phyloP scores from a whole-genome alignment of 2,888 invertebrate genomes.

The Patella pellucida region DNA sequence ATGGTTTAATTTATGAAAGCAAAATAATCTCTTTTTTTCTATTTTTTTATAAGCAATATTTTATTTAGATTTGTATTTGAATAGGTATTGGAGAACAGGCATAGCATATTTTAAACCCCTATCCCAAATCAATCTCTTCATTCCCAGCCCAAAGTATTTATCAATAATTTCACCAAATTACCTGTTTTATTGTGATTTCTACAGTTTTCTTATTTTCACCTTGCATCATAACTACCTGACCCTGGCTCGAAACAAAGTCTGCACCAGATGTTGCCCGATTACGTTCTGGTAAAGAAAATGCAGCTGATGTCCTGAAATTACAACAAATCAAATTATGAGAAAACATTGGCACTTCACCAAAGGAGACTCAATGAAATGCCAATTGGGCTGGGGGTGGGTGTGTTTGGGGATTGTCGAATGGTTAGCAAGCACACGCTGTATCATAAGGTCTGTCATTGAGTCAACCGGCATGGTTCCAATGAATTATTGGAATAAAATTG shows the following conservation, averaged over 20 bases:
- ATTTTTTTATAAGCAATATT: too few species aligned
- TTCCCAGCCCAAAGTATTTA: neutral
- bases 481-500: too few species aligned
- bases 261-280: constrained; percentile 61
- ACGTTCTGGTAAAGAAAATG: constrained; percentile 34
- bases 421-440: too few species aligned
- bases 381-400: too few species aligned
- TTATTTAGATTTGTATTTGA: too few species aligned
- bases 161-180: constrained; percentile 28
- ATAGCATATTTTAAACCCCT: too few species aligned
- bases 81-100: too few species aligned
- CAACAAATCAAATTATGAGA: neutral
- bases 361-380: too few species aligned
- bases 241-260: constrained; percentile 62
- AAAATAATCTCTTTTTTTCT: constrained; percentile 1
- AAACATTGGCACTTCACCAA: too few species aligned
- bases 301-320: constrained; percentile 51
- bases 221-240: constrained; percentile 55
- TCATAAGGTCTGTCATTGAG: too few species aligned
- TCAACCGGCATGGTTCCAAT: too few species aligned
- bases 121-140: neutral
- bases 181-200: constrained; percentile 61
- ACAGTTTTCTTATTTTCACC: constrained; percentile 54
- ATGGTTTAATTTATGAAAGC: neutral
- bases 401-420: too few species aligned